Evolutionary conservation across 2,797 vertebrate species (phyloP).

Genomic region (Kryptopterus vitreolus): DNA sequence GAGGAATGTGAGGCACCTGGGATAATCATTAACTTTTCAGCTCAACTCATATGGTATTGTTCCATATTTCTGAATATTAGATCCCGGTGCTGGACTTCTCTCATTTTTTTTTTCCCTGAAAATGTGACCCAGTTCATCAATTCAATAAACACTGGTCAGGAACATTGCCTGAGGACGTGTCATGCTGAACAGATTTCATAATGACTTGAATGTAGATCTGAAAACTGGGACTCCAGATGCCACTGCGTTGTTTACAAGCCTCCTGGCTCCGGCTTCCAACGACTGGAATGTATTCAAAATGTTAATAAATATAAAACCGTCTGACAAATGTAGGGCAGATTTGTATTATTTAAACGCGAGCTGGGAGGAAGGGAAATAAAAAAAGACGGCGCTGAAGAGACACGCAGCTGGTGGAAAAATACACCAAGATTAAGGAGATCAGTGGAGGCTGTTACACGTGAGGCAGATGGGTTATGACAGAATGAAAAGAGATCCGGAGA

Average conservation of each 20-base stretch:
- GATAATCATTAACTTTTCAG: too few species aligned
- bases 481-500: constrained; percentile 9
- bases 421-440: constrained; percentile 79
- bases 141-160: constrained; percentile 42
- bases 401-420: constrained; percentile 63
- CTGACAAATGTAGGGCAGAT: constrained; percentile 78
- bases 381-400: constrained; percentile 57
- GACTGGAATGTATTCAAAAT: constrained; percentile 76
- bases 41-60: too few species aligned
- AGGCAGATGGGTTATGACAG: constrained; percentile 53
- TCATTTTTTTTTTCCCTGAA: too few species aligned
- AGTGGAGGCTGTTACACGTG: constrained; percentile 53
- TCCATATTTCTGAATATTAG: neutral
- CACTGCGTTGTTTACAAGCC: constrained; percentile 68
- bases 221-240: constrained; percentile 79
- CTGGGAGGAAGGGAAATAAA: constrained; percentile 60
- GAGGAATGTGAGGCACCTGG: too few species aligned
- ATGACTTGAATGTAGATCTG: constrained; percentile 48
- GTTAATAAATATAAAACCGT: constrained; percentile 75
- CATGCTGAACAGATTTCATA: constrained; percentile 51
- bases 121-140: constrained; percentile 59
- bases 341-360: constrained; percentile 81
- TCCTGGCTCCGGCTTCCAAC: constrained; percentile 74
- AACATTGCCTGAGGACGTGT: constrained; percentile 23
- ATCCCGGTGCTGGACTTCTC: neutral